A percentile compares a stretch with the other conserved stretches of the same genome.
These are phyloP conservation scores for Xiphophorus maculatus DNA, from an alignment of 2,113 vertebrate genomes.

Conservation along the genomic window DNA sequence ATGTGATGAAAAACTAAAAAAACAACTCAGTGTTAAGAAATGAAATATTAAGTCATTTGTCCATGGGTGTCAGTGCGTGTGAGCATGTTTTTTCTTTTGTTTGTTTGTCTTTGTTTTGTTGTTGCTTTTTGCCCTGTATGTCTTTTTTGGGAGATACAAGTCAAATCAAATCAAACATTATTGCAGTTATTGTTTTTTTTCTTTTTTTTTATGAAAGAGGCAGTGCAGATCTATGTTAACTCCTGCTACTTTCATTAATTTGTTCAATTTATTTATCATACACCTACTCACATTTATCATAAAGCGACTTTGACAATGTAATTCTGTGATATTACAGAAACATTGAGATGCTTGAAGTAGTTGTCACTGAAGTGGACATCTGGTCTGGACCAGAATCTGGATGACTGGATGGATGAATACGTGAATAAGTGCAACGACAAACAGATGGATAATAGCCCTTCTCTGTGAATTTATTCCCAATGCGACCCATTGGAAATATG, in stretches of 20 bases:
- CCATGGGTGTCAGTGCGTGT: no score
- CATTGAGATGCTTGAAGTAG: conserved; percentile 11
- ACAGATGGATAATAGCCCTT: conserved; percentile 61
- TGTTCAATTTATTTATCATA: background rate
- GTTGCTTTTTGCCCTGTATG: no score
- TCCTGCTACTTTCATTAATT: background rate
- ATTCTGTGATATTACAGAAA: background rate
- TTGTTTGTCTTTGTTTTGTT: no score
- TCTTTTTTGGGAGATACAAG: no score
- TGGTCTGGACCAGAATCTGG: conserved; percentile 7
- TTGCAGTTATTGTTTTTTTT: no score
- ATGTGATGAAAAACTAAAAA: no score
- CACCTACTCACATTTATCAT: background rate
- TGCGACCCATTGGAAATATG: conserved; percentile 17
- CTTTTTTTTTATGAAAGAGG: no score
- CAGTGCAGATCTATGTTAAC: background rate
- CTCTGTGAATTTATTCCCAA: conserved; percentile 41
- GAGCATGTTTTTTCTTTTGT: no score
- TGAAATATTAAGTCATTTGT: no score
- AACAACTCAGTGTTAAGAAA: no score
- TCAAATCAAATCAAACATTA: no score
- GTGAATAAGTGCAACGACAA: conserved; percentile 20
- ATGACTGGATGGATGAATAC: conserved; percentile 17
- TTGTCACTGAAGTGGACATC: conserved; percentile 31
- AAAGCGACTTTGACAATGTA: background rate